These are phyloP conservation scores for Limnodromus scolopaceus DNA, from an alignment of 2,797 vertebrate species.

Conservation along the genomic window DNA sequence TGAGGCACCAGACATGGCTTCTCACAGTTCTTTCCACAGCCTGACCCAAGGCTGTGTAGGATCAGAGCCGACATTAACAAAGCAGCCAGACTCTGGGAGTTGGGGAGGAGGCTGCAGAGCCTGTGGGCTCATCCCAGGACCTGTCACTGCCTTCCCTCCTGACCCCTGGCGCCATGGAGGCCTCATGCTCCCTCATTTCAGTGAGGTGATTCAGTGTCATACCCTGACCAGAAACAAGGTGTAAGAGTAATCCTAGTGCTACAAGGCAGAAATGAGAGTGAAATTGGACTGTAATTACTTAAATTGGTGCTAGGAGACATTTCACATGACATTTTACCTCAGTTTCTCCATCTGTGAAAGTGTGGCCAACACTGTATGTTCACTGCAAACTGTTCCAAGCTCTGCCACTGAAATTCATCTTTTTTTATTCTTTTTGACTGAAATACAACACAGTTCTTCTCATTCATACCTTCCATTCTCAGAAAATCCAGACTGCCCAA, in stretches of 20 bases:
- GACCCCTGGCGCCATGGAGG: neutral
- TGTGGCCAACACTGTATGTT: neutral
- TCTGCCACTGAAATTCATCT: accelerated
- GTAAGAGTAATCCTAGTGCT: neutral
- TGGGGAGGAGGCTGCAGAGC: neutral
- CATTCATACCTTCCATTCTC: neutral
- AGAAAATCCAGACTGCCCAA: neutral
- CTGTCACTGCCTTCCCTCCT: neutral
- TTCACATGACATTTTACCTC: neutral
- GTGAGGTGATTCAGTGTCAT: neutral
- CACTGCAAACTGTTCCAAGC: neutral
- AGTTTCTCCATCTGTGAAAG: neutral
- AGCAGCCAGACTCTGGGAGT: neutral
- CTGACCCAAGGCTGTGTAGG: neutral
- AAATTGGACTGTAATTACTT: neutral
- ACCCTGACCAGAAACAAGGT: neutral
- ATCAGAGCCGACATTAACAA: accelerated
- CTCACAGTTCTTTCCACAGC: neutral
- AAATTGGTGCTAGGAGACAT: neutral
- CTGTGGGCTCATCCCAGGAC: neutral
- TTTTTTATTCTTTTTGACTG: neutral
- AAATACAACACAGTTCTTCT: neutral
- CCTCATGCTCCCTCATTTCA: neutral
- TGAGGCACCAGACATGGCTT: neutral
- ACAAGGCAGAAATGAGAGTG: neutral